A percentile compares a stretch with the other conserved stretches of the same genome.
Evolutionary conservation across 2,797 vertebrate genomes (phyloP).

Genomic region (Galaxias olidus): DNA sequence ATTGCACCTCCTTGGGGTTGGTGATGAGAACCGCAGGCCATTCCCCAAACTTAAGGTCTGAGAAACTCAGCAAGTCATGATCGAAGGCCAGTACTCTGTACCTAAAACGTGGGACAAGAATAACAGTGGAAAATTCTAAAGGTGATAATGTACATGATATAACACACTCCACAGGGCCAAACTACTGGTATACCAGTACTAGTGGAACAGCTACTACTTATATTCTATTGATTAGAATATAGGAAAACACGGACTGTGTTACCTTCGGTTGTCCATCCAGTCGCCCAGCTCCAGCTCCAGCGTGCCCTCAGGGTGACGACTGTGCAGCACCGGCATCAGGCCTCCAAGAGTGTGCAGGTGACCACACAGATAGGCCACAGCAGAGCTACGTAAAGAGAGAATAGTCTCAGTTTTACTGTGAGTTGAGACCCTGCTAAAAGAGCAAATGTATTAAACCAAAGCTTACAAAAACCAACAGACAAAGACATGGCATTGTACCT

Average conservation of each 20-base stretch:
- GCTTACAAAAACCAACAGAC: background rate
- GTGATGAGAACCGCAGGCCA: conserved; percentile 96
- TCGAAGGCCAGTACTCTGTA: conserved; percentile 92
- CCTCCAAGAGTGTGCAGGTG: conserved; percentile 94
- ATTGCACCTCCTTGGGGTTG: conserved; percentile 93
- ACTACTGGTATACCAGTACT: background rate
- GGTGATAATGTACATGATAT: background rate
- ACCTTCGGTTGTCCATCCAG: conserved; percentile 93
- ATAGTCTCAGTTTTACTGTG: background rate
- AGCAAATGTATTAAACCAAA: too few species aligned
- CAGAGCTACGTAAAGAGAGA: conserved; percentile 74
- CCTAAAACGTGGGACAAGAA: conserved; percentile 61
- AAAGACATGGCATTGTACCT: conserved; percentile 69
- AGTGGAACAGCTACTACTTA: background rate
- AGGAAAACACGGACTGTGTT: background rate
- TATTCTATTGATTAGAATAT: background rate
- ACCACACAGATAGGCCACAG: conserved; percentile 93
- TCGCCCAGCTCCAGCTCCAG: conserved; percentile 95
- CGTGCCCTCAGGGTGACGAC: conserved; percentile 85
- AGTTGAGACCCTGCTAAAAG: too few species aligned
- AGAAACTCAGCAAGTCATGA: conserved; percentile 94
- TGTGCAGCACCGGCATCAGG: conserved; percentile 89
- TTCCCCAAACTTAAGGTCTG: conserved; percentile 86
- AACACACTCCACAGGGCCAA: background rate
- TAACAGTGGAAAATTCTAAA: background rate